phyloP scores from a whole-genome alignment of 2,888 invertebrate genomes.

The Napeogenes inachia region DNA sequence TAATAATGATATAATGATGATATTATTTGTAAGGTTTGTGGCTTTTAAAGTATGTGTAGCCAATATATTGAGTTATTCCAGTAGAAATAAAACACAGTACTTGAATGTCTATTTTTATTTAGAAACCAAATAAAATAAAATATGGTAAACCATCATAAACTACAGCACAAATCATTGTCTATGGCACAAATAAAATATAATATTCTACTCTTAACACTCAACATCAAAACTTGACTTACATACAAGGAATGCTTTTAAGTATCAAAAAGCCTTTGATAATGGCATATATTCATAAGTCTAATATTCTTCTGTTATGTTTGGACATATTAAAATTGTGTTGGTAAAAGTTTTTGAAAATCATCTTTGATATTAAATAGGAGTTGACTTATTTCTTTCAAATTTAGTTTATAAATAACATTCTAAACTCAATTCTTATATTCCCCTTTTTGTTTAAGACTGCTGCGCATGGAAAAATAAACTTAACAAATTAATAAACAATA shows the following conservation, averaged over 20 bases:
- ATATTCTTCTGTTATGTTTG: neutral
- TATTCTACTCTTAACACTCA: neutral
- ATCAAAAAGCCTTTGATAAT: neutral
- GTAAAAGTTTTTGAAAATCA: too few relatives aligned
- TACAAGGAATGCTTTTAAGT: neutral
- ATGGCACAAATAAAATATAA: neutral
- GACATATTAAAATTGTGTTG: too few relatives aligned
- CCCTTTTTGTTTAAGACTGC: slow-evolving; percentile 13
- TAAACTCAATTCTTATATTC: slow-evolving; percentile 12
- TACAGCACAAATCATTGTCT: neutral
- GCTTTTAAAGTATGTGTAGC: neutral
- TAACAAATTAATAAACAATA: slow-evolving; percentile 18
- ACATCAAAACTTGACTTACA: neutral
- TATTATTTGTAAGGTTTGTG: too few relatives aligned
- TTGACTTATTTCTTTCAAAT: too few relatives aligned
- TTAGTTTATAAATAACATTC: neutral
- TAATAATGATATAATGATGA: too few relatives aligned
- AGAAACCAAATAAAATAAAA: slow-evolving; percentile 23
- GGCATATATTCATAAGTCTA: neutral
- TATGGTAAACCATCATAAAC: slow-evolving; percentile 19
- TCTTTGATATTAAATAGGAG: too few relatives aligned
- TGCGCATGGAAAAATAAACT: slow-evolving; percentile 13
- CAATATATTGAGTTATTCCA: neutral
- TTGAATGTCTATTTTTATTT: slow-evolving; percentile 13
- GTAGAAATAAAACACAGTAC: neutral